phyloP scores from a whole-genome alignment of 1,140 invertebrate genomes.

The Tetragnatha versicolor region DNA sequence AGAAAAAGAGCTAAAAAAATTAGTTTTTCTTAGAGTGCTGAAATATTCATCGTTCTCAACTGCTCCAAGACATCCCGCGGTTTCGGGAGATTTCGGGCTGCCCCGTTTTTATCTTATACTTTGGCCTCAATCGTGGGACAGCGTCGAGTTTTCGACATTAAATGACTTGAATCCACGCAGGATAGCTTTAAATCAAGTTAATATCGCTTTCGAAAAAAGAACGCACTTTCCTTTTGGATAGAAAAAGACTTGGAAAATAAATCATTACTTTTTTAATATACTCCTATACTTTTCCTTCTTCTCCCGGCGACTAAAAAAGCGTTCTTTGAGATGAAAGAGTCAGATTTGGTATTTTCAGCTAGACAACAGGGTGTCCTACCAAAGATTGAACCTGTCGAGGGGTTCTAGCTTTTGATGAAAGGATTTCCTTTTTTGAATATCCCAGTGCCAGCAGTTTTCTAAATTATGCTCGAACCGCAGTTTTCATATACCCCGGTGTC shows the following conservation, averaged over 20 bases:
- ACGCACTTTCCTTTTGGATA: background rate
- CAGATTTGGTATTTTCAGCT: too few species aligned
- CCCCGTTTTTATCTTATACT: conserved; percentile 44
- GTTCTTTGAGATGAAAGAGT: too few species aligned
- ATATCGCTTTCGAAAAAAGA: conserved; percentile 41
- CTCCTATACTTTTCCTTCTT: conserved; percentile 5
- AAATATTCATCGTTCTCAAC: conserved; percentile 53
- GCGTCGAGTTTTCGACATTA: conserved; percentile 30
- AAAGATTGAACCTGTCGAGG: too few species aligned
- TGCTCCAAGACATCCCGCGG: conserved; percentile 45
- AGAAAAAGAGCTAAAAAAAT: conserved; percentile 29
- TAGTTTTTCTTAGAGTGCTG: conserved; percentile 42
- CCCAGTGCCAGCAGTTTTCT: too few species aligned
- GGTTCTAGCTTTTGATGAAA: too few species aligned
- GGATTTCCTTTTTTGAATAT: too few species aligned
- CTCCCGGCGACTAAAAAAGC: too few species aligned
- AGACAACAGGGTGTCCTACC: too few species aligned
- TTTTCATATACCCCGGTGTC: too few species aligned
- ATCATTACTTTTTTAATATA: conserved; percentile 50
- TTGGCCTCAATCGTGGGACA: conserved; percentile 37
- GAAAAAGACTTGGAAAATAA: conserved; percentile 24
- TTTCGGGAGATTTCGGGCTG: conserved; percentile 23
- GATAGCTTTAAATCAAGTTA: conserved; percentile 53
- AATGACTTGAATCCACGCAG: conserved; percentile 42
- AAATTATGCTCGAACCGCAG: too few species aligned